Base-by-base conservation (phyloP, 2,888 invertebrate species). In the Harpalus rubripes region DNA sequence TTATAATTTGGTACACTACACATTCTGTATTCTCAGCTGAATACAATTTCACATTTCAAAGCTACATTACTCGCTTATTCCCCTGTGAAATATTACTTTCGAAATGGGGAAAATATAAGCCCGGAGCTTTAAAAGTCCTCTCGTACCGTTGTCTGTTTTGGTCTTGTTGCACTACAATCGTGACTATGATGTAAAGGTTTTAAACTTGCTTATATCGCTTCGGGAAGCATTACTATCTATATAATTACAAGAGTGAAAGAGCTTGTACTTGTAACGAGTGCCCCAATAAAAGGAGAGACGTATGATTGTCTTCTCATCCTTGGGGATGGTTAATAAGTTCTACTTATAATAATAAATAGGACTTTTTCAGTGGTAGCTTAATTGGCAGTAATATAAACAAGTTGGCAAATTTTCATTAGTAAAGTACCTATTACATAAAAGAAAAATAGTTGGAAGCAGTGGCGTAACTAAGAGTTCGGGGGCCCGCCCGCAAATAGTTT, bases 31-130 rank as follows among this genome's bases (percentile, higher is more conserved):
- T 74, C 72, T 74, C 72, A 16, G 12, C 1, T 74, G 72, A 44
- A 74, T 74, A 74, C 72, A 74, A 74, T 74, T 74, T 74, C 44
- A 74, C 72, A 74, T 74, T 74, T 74, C 72, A 74, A 74, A 74
- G 72, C 41, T 41, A 44, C 72, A 74, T 74, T 74, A 74, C 72
- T 74, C 44, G 72, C 41, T 68, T 74, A 74, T 74, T 74, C 72
- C 72, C 72, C 41, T 44, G 72, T 74, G 72, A 74, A 74, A 52
- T 74, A 74, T 74, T 74, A 74, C 72, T 74, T 74, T 74, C 72
- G 44, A 74, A 74, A 74, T 74, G 44, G 72, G 72, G 72, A 74
- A 74, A 74, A 74, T 74, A 74, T 74, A 74, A 44, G 72, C 72
- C 72, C 41, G 44, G 7, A 74, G 72, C 72, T 74, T 44, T 44